These are phyloP conservation scores for Melipona beecheii DNA, from an alignment of 2,888 invertebrate species.

Conservation along the genomic window DNA sequence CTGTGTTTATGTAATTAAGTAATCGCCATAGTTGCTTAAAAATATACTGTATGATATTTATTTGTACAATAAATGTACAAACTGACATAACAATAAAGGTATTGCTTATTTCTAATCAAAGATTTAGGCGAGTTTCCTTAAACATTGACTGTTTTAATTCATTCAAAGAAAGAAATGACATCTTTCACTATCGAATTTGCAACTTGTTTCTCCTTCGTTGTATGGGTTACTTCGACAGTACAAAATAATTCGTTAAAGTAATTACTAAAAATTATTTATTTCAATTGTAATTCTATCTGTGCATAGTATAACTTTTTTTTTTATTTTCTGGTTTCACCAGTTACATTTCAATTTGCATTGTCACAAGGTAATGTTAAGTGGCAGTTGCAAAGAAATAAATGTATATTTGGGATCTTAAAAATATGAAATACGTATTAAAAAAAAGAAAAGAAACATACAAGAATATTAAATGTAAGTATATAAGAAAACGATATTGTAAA, in stretches of 20 bases:
- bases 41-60: conserved; percentile 61
- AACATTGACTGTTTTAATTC: neutral
- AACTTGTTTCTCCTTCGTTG: neutral
- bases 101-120: conserved; percentile 47
- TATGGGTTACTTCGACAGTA: neutral
- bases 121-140: neutral
- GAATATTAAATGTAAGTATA: conserved; percentile 9
- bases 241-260: conserved; percentile 22
- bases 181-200: too few species aligned
- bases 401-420: conserved; percentile 16
- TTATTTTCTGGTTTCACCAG: conserved; percentile 12
- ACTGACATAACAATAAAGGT: conserved; percentile 50
- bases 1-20: conserved; percentile 53
- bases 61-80: conserved; percentile 65
- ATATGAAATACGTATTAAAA: neutral
- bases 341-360: conserved; percentile 43
- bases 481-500: conserved; percentile 24
- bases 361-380: conserved; percentile 35
- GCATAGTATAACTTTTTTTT: conserved; percentile 52
- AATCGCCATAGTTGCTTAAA: conserved; percentile 63
- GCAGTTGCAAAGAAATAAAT: conserved; percentile 50
- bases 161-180: neutral
- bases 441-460: conserved; percentile 5
- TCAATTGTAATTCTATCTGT: conserved; percentile 53
- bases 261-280: conserved; percentile 61